Evolutionary conservation across 2,113 vertebrate genomes (phyloP), one percentile per base, ranked within the genome.

Genomic region (Poicephalus gulielmi): DNA sequence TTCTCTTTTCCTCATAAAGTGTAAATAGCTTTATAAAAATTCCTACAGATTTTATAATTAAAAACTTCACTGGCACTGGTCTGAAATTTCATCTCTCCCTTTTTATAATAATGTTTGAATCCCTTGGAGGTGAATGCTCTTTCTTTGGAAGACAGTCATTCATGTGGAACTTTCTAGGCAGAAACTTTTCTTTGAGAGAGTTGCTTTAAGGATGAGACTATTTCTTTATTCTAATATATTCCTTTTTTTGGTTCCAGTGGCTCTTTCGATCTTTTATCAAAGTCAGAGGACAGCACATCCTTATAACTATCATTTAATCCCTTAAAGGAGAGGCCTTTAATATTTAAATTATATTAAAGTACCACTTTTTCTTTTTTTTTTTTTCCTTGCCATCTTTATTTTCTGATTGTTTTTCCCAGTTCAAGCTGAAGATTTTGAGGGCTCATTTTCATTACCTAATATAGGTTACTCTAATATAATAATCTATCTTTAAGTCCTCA

Each of bases 271-370:
- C 90, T 71, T 95, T 88, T 81, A 88, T 95, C 90, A 93, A 90
- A 96, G 85, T 96, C 79, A 85, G 53, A 78, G 50, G 47, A 81
- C 46, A 83, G 76, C 63, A 91, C 73, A 90, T 81, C 27, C 68
- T 94, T 91, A 64, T 39, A 95, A 78, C 59, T 90, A 76, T 77
- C 93, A 92, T 90, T 96, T 93, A 95, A 95, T 93, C 50, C 64
- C 30, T 28, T 83, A 81, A 95, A 91, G 60, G 30, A 80, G 68
- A 83, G 1, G 10, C 2, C 8, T 91, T 93, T 83, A 93, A 93
- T 86, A 94, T 96, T 96, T 93, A 96, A 96, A 83, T 85, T 63
- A 67, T 77, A 92, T 83, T 81, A 86, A 93, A 43, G 17, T 68
- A 35, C 15, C 15, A 70, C 30, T 11, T 83, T 57, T 50, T 50